phyloP scores from a whole-genome alignment of 2,888 invertebrate species.

The Vanessa cardui region DNA sequence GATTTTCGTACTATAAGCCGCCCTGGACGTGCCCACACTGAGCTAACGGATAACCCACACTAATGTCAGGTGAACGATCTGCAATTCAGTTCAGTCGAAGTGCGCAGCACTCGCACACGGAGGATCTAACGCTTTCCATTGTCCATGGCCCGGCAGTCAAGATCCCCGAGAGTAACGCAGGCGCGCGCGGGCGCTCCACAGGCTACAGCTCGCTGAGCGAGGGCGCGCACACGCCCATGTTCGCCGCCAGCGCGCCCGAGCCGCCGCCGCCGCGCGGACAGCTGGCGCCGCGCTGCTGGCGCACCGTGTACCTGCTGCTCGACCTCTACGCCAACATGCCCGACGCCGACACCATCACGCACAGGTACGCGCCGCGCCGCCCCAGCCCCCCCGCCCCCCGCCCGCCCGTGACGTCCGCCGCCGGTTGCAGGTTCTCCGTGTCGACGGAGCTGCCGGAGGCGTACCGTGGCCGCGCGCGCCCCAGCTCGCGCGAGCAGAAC shows the following conservation, averaged over 20 bases:
- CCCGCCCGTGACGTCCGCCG: background rate
- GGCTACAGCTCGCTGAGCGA: constrained; percentile 92
- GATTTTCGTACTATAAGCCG: too few species aligned
- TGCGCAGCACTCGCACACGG: too few species aligned
- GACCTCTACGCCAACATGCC: constrained; percentile 97
- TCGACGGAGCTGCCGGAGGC: constrained; percentile 87
- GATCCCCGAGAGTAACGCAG: too few species aligned
- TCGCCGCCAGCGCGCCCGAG: constrained; percentile 70
- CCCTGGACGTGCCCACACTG: too few species aligned
- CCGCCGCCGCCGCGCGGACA: constrained; percentile 60
- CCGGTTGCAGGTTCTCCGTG: constrained; percentile 83
- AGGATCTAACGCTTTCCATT: too few species aligned
- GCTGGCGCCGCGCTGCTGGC: constrained; percentile 93
- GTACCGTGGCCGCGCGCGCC: constrained; percentile 75
- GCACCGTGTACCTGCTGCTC: constrained; percentile 94
- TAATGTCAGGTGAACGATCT: too few species aligned
- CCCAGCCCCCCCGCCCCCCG: too few species aligned
- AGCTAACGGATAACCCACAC: too few species aligned
- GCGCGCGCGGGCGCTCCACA: constrained; percentile 40
- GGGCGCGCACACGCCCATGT: constrained; percentile 87
- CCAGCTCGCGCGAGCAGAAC: constrained; percentile 68
- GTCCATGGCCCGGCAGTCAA: too few species aligned
- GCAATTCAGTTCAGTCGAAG: too few species aligned
- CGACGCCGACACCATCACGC: constrained; percentile 95
- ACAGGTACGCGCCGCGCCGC: constrained; percentile 49